These are phyloP conservation scores for Oscheius onirici DNA, from an alignment of 2,888 invertebrate genomes.

Conservation along the genomic window DNA sequence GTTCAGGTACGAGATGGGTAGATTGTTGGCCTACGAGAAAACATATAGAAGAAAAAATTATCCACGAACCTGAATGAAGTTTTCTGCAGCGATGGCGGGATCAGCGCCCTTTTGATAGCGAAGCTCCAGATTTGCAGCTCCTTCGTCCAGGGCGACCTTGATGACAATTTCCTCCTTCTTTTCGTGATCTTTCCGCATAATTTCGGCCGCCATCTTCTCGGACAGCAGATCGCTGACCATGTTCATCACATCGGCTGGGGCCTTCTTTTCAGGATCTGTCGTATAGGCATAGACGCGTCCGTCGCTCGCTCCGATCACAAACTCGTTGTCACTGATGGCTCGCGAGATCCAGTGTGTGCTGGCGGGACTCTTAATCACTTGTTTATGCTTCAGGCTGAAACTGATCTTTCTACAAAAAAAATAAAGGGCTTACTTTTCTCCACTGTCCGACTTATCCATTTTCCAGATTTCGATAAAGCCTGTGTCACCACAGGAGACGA, in stretches of 20 bases:
- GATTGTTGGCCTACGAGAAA: constrained; percentile 46
- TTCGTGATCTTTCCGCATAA: constrained; percentile 37
- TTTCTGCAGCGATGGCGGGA: constrained; percentile 60
- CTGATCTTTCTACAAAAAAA: too few relatives aligned
- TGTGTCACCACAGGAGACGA: constrained; percentile 61
- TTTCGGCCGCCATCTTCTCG: constrained; percentile 60
- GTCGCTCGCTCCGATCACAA: constrained; percentile 88
- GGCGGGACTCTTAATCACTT: constrained; percentile 80
- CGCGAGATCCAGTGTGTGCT: constrained; percentile 89
- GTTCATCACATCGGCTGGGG: constrained; percentile 77
- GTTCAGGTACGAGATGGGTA: constrained; percentile 57
- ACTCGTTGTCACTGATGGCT: constrained; percentile 85
- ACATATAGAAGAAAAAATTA: too few relatives aligned
- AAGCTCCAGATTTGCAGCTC: constrained; percentile 56
- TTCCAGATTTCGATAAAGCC: constrained; percentile 62
- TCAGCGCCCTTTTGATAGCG: constrained; percentile 63
- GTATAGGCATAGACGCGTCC: constrained; percentile 88
- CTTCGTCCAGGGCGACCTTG: constrained; percentile 66
- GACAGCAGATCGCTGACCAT: constrained; percentile 80
- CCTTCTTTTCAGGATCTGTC: constrained; percentile 79
- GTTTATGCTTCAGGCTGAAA: constrained; percentile 32
- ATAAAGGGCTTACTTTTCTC: constrained; percentile 3
- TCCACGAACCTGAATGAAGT: constrained; percentile 57
- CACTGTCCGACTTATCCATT: constrained; percentile 15
- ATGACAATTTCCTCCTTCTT: constrained; percentile 50